Base-by-base conservation (phyloP, 2,888 invertebrate species). In the Ecliptopera silaceata region DNA sequence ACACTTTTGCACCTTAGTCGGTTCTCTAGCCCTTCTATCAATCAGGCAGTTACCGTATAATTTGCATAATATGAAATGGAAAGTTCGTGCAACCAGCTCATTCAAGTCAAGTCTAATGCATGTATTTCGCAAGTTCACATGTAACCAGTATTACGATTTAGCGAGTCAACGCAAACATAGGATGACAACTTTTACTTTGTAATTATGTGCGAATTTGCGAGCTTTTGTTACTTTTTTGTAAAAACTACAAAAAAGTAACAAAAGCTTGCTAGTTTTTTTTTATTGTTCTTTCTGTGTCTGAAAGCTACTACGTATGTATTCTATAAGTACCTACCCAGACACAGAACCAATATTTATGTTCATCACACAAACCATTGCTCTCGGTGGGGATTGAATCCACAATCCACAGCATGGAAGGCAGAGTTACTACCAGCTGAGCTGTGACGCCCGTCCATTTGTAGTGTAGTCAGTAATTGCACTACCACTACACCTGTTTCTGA, bases 111-210 rank as follows among this genome's bases (percentile, higher is more conserved):
- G 6, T 43, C 22, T 49, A 15, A 26, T 50, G 20, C 20, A 36
- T 29, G n/a, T 29, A 13, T 47, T 42, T 34, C 34, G 17, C 20
- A 22, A 22, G 26, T 51, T 51, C 32, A 48, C 49, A 49, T 42
- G 45, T 39, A 26, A 17, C 31, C 18, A 4, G 13, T 44, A 45
- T 58, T 56, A 58, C 51, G 44, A 48, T 55, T 55, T 55, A 41
- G 36, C 57, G 39, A 39, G 29, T 18, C 18, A 22, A 15, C 17
- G 43, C 13, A 26, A 53, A 44, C 4, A 22, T 38, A 29, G 34
- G 36, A 42, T 51, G 51, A 60, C 55, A 57, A 59, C 55, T 63
- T 58, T 53, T 58, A 53, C 53, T 41, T 45, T 26, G 45, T 22
- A 44, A 41, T 36, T 36, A 52, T 43, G 52, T 54, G 54, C 41